A percentile compares a stretch with the other conserved stretches of the same genome.
Conservation (phyloP, 2,113 vertebrate genomes). For the Corythaeola cristata region DNA sequence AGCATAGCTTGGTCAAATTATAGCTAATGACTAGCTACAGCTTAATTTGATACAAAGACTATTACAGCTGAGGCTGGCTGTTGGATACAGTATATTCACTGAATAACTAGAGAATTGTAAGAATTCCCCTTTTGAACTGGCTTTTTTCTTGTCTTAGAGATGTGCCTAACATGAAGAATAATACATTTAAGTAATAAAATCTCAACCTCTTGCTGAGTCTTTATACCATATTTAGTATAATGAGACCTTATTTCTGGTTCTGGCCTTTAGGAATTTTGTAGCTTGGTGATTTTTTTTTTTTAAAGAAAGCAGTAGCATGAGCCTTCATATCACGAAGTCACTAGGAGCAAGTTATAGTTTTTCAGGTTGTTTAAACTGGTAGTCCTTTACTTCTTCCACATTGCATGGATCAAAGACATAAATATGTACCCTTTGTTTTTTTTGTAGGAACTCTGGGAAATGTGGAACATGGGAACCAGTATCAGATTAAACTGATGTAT, state of each 20-base stretch:
- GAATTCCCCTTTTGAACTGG: not conserved
- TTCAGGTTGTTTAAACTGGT: not conserved
- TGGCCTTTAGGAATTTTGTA: not conserved
- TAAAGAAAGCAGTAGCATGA: not conserved
- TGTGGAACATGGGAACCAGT: constrained; percentile 95
- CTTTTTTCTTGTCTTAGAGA: not conserved
- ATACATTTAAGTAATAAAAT: not conserved
- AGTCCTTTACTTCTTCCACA: not conserved
- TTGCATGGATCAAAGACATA: not conserved
- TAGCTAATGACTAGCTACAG: not conserved
- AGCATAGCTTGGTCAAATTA: not conserved
- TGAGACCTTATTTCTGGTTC: not conserved
- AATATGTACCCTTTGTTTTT: not conserved
- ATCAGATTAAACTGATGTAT: constrained; percentile 93
- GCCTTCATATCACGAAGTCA: not conserved
- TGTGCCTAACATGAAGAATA: not conserved
- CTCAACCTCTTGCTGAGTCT: not conserved
- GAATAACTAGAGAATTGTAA: not conserved
- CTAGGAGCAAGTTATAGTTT: not conserved
- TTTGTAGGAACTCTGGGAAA: constrained; percentile 86
- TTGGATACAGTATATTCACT: not conserved
- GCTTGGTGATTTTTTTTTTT: not conserved
- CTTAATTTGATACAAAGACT: not conserved
- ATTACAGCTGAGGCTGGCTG: not conserved
- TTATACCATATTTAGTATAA: not conserved